Evolutionary conservation across 1,140 invertebrate genomes (phyloP), one percentile per base, ranked within the genome.

Genomic region (Drosophila cardini): DNA sequence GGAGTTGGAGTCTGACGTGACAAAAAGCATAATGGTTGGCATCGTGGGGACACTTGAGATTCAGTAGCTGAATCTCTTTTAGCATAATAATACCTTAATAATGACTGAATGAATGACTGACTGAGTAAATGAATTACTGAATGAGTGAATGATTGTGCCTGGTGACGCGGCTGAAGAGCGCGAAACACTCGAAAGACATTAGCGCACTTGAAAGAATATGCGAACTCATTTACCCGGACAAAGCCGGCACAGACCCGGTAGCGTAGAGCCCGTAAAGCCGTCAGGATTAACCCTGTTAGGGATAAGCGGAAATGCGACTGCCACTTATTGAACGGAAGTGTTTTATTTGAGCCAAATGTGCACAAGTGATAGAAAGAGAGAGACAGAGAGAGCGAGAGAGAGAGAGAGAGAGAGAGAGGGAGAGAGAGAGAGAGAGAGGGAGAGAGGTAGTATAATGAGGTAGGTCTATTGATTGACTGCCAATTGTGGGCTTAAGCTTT

Each of bases 101-200:
- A 81, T 77, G 69, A 72, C 61, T 72, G 70, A 55, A 18, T 68
- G 63, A 72, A 9, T 63, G 53, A 11, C 11, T 61, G 65, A 48
- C 9, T 21, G 46, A 53, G 1, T 55, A 50, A 56, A 2, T 61
- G 63, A 55, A 9, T 63, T 61, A 16, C 4, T 68, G 21, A 26
- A 26, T 26, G 21, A 26, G 13, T 72, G 55, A 64, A 58, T 65
- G 63, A 50, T 46, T 48, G 53, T 15, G 36, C 18, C 32, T 53
- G 67, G 10, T 63, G 58, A 62, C 68, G 64, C 53, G 42, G 21
- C 55, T 86, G 83, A 87, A 87, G 83, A 87, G 83, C 82, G 83
- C 84, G 84, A 87, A 87, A 43, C 84, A 84, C 84, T 87, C 77
- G 58, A 87, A 87, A 90, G 84, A 87, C 84, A 87, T 87, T 87